phyloP scores from a whole-genome alignment of 2,888 invertebrate genomes.

The Osedax frankpressi region DNA sequence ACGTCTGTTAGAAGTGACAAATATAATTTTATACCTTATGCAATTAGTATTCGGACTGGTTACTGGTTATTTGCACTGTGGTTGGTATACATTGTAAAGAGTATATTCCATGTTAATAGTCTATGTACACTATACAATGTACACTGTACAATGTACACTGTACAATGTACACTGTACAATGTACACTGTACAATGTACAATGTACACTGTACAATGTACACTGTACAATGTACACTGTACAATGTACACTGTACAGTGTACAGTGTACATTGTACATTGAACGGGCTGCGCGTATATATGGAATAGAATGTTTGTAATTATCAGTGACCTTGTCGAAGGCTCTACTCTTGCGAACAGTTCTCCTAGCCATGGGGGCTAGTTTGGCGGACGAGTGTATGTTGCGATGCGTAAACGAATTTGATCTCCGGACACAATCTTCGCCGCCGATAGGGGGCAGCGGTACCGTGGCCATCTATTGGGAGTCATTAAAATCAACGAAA shows the following conservation, averaged over 20 bases:
- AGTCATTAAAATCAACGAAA: no score
- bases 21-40: background rate
- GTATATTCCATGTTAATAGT: no score
- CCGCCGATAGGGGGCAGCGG: background rate
- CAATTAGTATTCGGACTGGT: no score
- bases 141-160: background rate
- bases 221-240: background rate
- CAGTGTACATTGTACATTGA: background rate
- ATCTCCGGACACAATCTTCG: background rate
- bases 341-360: background rate
- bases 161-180: background rate
- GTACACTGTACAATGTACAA: background rate
- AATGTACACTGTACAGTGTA: background rate
- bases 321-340: background rate
- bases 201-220: background rate
- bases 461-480: background rate
- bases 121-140: background rate
- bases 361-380: background rate
- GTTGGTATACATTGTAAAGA: no score
- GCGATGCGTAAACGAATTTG: background rate
- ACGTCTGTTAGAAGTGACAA: background rate
- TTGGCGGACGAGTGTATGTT: background rate
- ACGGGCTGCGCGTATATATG: background rate
- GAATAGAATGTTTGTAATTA: background rate
- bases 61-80: no score